A percentile compares a stretch with the other conserved stretches of the same genome.
Evolutionary conservation across 2,888 invertebrate species (phyloP).

Genomic region (Rhagonycha fulva): DNA sequence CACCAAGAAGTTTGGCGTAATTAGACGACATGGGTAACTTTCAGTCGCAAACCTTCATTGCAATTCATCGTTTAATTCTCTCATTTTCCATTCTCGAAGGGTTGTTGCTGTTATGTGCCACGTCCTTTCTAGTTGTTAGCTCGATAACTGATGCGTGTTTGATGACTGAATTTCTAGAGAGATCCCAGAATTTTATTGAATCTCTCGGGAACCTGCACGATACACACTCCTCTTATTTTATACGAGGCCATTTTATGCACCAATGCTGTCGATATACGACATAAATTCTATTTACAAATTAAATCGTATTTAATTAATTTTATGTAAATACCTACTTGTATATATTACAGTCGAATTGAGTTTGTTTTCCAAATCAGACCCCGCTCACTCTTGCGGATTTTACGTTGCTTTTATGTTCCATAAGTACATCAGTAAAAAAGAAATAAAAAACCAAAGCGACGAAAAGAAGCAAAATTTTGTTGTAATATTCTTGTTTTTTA

Average conservation of each 20-base stretch:
- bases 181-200: constrained; percentile 19
- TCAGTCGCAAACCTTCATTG: constrained; percentile 14
- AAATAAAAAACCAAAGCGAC: constrained; percentile 7
- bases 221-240: constrained; percentile 19
- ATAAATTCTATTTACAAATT: constrained; percentile 14
- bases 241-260: constrained; percentile 18
- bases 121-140: constrained; percentile 38
- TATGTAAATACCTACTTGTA: constrained; percentile 1
- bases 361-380: constrained; percentile 2
- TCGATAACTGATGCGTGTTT: constrained; percentile 41
- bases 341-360: constrained; percentile 1
- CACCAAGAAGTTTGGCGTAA: constrained; percentile 17
- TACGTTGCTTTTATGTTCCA: constrained; percentile 8
- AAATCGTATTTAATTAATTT: constrained; percentile 18
- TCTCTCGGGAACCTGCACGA: constrained; percentile 5
- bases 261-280: constrained; percentile 21
- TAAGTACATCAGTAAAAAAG: constrained; percentile 11
- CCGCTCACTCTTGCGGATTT: constrained; percentile 1
- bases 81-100: constrained; percentile 4
- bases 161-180: constrained; percentile 30
- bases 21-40: constrained; percentile 14
- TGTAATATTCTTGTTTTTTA: background rate
- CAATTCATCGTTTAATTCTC: constrained; percentile 24
- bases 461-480: background rate
- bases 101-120: constrained; percentile 25